Evolutionary conservation across 2,113 vertebrate species (phyloP).

Genomic region (Rhipidura dahli): DNA sequence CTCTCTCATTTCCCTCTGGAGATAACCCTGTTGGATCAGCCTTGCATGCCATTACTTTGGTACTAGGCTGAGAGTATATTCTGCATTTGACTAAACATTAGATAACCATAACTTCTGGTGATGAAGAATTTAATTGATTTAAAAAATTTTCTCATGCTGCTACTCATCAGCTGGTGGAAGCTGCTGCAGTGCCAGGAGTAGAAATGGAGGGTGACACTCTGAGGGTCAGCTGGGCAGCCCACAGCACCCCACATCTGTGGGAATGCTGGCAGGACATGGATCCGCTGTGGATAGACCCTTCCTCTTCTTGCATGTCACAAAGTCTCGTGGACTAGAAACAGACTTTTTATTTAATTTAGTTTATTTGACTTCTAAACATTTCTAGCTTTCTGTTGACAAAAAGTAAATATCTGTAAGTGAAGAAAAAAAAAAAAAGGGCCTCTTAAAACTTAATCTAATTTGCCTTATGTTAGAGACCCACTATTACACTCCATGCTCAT

Average conservation of each 20-base stretch:
- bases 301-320: background rate
- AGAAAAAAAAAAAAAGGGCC: background rate
- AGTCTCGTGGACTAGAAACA: background rate
- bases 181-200: background rate
- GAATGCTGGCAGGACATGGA: fast-evolving
- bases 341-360: background rate
- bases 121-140: background rate
- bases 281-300: background rate
- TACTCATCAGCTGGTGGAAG: background rate
- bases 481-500: background rate
- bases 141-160: background rate
- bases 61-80: background rate
- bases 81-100: background rate
- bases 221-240: background rate
- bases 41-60: background rate
- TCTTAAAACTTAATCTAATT: constrained; percentile 19
- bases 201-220: background rate
- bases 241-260: background rate
- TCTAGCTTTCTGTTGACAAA: background rate
- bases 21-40: background rate
- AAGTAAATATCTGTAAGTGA: background rate
- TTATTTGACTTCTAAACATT: background rate
- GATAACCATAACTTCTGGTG: background rate
- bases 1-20: background rate
- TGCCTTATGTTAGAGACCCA: background rate